Evolutionary conservation across 1,140 invertebrate species (phyloP), one percentile per base, ranked within the genome.

Genomic region (Campoletis sonorensis): DNA sequence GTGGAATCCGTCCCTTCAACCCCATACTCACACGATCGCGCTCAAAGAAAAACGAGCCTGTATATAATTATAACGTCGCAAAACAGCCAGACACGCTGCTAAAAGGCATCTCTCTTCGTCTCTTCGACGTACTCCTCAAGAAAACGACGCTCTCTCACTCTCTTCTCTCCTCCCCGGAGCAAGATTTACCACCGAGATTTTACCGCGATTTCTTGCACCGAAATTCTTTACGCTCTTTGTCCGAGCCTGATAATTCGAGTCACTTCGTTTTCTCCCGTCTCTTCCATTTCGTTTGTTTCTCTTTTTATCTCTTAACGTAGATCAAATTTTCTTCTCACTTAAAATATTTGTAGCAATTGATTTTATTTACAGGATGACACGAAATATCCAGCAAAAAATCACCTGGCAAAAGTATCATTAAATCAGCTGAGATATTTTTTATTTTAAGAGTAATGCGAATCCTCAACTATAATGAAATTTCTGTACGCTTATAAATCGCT

Each of bases 31-130:
- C 84, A 88, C 83, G 79, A 88, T 85, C 84, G 84, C 51, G 79
- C 83, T 49, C 76, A 49, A 81, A 81, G 85, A 89, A 87, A 89
- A 90, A 90, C 84, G 80, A 89, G 86, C 84, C 85, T 86, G 84
- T 89, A 85, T 90, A 90, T 90, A 90, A 91, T 90, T 91, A 90
- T 87, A 89, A 87, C 87, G 70, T 87, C 82, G 86, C 86, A 89
- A 90, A 90, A 88, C 86, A 87, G 67, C 45, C 86, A 81, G 85
- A 81, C 83, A 79, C 82, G 81, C 80, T 72, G 79, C 82, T 86
- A 87, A 85, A 77, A 84, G 81, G 79, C 58, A 76, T 54, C 40
- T 64, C 54, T 77, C 30, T 27, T 77, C 73, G 73, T 75, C 45
- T 54, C 16, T 33, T n/a, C 23, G 61, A 64, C 33, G 26, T 27